phyloP scores from a whole-genome alignment of 1,140 invertebrate genomes.

The Ceratosolen fusciceps region DNA sequence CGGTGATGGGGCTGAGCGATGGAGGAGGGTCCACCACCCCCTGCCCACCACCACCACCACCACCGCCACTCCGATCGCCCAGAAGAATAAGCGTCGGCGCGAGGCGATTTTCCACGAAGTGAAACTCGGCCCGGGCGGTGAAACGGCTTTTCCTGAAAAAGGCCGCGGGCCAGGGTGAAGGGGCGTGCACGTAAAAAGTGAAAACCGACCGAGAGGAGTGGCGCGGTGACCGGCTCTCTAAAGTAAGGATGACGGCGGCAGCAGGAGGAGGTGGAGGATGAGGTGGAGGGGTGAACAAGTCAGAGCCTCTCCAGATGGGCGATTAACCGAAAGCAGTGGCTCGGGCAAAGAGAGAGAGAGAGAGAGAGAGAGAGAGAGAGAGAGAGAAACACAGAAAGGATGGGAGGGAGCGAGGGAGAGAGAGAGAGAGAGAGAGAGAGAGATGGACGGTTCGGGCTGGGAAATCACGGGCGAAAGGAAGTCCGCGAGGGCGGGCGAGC shows the following conservation, averaged over 20 bases:
- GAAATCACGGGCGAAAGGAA: slow-evolving; percentile 31
- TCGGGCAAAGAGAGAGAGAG: slow-evolving; percentile 44
- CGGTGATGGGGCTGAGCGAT: not conserved
- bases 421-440: slow-evolving; percentile 45
- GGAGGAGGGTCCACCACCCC: not conserved
- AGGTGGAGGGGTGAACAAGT: not conserved
- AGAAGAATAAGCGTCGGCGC: not conserved
- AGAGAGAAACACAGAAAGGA: no score
- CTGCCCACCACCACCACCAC: no score
- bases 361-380: no score
- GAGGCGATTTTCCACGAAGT: not conserved
- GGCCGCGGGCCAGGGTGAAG: not conserved
- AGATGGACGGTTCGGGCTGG: slow-evolving; percentile 4
- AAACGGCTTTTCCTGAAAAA: not conserved
- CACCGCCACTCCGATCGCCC: no score
- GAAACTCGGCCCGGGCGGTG: not conserved
- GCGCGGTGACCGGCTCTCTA: not conserved
- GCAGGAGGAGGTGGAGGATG: not conserved
- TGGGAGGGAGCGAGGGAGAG: no score
- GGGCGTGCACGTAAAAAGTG: not conserved
- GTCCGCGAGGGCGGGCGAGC: slow-evolving; percentile 5
- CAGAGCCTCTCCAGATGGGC: not conserved
- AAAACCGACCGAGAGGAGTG: not conserved
- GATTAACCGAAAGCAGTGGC: not conserved
- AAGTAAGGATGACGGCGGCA: no score